These are phyloP conservation scores for Proctacanthus coquilletti DNA, from an alignment of 1,140 invertebrate genomes.

Conservation along the genomic window DNA sequence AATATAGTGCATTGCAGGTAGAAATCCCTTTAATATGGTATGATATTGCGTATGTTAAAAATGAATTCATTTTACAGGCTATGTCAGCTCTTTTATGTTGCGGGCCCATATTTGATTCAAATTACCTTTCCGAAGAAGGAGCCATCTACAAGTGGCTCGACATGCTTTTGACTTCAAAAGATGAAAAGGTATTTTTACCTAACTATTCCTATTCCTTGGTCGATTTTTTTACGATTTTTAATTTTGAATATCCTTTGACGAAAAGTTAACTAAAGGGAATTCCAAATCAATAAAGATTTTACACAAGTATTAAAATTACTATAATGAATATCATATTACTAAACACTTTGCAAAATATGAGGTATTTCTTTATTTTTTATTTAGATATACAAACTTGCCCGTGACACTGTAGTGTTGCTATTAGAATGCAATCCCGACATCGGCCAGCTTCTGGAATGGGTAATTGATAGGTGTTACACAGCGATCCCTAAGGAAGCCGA, in stretches of 20 bases:
- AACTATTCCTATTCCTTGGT: not conserved
- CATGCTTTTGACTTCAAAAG: conserved; percentile 69
- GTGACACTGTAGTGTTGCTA: conserved; percentile 85
- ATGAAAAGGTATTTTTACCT: conserved; percentile 56
- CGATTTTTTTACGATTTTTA: not conserved
- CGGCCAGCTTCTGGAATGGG: conserved; percentile 87
- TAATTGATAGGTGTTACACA: conserved; percentile 94
- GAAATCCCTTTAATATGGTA: conserved; percentile 17
- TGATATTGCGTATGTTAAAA: no score
- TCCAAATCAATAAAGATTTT: no score
- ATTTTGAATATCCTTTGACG: not conserved
- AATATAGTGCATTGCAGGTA: conserved; percentile 59
- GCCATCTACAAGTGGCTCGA: conserved; percentile 89
- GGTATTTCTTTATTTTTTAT: no score
- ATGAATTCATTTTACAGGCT: conserved; percentile 63
- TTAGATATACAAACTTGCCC: conserved; percentile 81
- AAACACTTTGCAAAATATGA: no score
- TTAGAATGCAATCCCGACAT: conserved; percentile 94
- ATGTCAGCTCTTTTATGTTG: conserved; percentile 91
- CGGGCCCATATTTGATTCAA: conserved; percentile 81
- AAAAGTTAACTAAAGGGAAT: no score
- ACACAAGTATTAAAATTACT: no score
- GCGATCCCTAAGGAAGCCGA: conserved; percentile 78
- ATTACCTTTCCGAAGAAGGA: conserved; percentile 75
- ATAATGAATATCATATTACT: no score